These are phyloP conservation scores for Cardinalis cardinalis DNA, from an alignment of 2,113 vertebrate genomes.

Conservation along the genomic window DNA sequence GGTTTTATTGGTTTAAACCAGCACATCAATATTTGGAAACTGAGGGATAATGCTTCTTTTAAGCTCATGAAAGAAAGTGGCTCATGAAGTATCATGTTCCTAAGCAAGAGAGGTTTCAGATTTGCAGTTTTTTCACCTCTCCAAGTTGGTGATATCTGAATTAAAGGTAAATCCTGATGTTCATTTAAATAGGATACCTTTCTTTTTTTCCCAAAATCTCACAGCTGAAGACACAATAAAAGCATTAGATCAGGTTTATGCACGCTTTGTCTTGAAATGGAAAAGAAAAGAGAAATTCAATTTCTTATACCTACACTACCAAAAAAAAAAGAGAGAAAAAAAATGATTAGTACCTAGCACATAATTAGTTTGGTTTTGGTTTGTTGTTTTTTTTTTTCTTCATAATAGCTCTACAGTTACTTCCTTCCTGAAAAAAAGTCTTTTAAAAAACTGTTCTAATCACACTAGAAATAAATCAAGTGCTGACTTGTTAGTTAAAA, in stretches of 20 bases:
- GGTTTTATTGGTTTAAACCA: neutral
- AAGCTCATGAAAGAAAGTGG: neutral
- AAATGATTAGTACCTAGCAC: neutral
- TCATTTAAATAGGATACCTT: neutral
- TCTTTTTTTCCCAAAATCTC: neutral
- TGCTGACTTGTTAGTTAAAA: neutral
- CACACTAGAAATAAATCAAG: neutral
- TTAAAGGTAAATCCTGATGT: neutral
- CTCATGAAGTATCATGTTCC: neutral
- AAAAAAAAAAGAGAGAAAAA: neutral
- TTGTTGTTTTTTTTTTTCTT: neutral
- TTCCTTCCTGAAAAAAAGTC: neutral
- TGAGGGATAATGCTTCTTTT: neutral
- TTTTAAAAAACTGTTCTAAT: neutral
- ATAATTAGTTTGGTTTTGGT: neutral
- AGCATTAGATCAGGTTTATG: neutral
- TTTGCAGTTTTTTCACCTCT: neutral
- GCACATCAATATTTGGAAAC: neutral
- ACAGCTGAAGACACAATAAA: neutral
- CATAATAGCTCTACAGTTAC: neutral
- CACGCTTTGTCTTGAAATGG: neutral
- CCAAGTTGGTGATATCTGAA: neutral
- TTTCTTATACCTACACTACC: neutral
- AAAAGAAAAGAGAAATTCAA: neutral
- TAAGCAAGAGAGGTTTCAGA: neutral